A percentile compares a stretch with the other conserved stretches of the same genome.
phyloP scores from a whole-genome alignment of 2,888 invertebrate species.

The Norana najaformis region DNA sequence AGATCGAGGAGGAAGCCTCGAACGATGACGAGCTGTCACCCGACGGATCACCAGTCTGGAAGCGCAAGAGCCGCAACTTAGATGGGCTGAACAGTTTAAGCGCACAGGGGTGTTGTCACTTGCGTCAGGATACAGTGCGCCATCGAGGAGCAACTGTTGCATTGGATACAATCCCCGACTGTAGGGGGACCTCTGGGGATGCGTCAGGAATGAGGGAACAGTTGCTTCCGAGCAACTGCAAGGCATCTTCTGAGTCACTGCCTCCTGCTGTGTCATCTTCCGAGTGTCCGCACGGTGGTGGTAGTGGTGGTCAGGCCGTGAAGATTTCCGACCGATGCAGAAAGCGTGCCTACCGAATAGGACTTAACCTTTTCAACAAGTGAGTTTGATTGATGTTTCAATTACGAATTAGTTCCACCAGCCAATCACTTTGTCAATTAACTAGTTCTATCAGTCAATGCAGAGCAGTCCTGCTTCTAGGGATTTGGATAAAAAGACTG shows the following conservation, averaged over 20 bases:
- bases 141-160: not conserved
- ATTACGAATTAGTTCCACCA: not conserved
- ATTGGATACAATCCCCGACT: not conserved
- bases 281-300: not conserved
- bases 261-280: not conserved
- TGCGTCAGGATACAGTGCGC: not conserved
- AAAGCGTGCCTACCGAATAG: slow-evolving; percentile 95
- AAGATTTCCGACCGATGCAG: slow-evolving; percentile 51
- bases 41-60: slow-evolving; percentile 63
- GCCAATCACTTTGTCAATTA: not conserved
- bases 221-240: not conserved
- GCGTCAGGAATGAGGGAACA: too few species aligned
- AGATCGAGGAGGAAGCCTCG: not conserved
- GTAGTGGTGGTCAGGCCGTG: too few species aligned
- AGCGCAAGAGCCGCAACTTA: slow-evolving; percentile 56
- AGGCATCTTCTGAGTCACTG: not conserved
- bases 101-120: not conserved
- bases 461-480: not conserved
- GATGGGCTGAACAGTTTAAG: slow-evolving; percentile 14
- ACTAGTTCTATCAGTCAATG: not conserved
- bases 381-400: slow-evolving; percentile 46
- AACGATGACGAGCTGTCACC: slow-evolving; percentile 16
- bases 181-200: not conserved
- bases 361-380: slow-evolving; percentile 85
- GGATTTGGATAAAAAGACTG: not conserved